Base-by-base conservation (phyloP, 1,140 invertebrate genomes). In the Phymastichus coffea region DNA sequence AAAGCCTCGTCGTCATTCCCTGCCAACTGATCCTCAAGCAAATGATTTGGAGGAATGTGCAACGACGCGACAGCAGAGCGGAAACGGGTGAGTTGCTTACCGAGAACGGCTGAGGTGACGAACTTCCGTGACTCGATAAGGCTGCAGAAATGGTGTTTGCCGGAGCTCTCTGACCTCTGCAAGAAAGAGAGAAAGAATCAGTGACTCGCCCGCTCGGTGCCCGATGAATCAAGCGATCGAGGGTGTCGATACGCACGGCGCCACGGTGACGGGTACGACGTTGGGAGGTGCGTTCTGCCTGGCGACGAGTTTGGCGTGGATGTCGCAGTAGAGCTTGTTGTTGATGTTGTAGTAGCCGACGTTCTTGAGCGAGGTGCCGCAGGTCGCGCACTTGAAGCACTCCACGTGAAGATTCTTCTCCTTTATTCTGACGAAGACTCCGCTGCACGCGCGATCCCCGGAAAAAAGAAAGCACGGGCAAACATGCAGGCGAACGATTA, bases 381-480 rank as follows among this genome's bases (percentile, higher is more conserved):
- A 98, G 37, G 94, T 96, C 41, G 92, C 87, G 78, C 95, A 98
- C 78, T 95, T 95, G 85, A 98, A 97, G 79, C 95, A 98, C 71
- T 97, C 94, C 47, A 96, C 93, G 81, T 98, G 95, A 56, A 97
- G 81, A 72, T 94, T 95, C 79, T 95, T 95, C 66, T 96, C 94
- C 85, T 95, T 95, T 78, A 97, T 95, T 71, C 93, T 88, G 37
- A 95, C 94, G 83, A 96, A 97, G 33, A 97, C 94, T 52, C 95
- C 95, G 65, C 94, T 97, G 77, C 59, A 44, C 17, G 22, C 26
- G 54, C 41, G 15, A 3, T 4, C 3, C n/a, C n/a, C n/a, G n/a
- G n/a, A n/a, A n/a, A n/a, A n/a, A n/a, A n/a, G n/a, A n/a, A n/a
- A n/a, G n/a, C n/a, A n/a, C n/a, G n/a, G n/a, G n/a, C n/a, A n/a